Evolutionary conservation across 2,797 vertebrate species (phyloP).

Genomic region (Fratercula arctica): DNA sequence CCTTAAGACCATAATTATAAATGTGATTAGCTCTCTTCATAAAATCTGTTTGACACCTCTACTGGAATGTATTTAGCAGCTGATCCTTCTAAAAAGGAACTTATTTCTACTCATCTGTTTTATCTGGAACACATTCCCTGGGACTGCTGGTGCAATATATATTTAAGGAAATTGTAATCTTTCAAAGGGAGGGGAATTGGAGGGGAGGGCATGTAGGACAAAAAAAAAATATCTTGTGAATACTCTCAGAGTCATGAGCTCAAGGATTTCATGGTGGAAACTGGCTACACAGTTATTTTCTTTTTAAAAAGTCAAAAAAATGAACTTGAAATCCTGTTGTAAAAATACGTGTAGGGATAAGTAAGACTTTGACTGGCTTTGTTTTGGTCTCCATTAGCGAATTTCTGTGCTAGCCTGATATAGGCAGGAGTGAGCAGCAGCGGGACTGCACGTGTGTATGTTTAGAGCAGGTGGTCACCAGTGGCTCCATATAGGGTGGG

Average conservation of each 20-base stretch:
- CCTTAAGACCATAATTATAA: constrained; percentile 34
- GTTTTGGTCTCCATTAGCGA: not conserved
- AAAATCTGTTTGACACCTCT: constrained; percentile 39
- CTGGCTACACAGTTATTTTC: not conserved
- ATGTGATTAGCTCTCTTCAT: constrained; percentile 2
- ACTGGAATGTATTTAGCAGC: constrained; percentile 46
- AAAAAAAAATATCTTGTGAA: not conserved
- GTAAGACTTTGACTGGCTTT: not conserved
- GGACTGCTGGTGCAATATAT: not conserved
- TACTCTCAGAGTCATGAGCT: not conserved
- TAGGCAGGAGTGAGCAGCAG: not conserved
- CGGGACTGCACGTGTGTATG: not conserved
- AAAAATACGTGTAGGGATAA: not conserved
- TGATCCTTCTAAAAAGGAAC: not conserved
- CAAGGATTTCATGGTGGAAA: not conserved
- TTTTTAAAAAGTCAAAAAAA: not conserved
- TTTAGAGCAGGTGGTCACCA: not conserved
- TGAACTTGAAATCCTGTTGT: not conserved
- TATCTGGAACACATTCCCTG: constrained; percentile 3
- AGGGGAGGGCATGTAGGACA: not conserved
- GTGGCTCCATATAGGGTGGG: fast-evolving
- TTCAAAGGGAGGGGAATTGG: not conserved
- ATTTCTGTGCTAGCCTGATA: not conserved
- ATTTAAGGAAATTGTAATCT: constrained; percentile 19
- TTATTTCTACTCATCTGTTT: constrained; percentile 32